These are phyloP conservation scores for Loxodonta africana DNA, from an alignment of 2,113 vertebrate genomes.

Conservation along the genomic window DNA sequence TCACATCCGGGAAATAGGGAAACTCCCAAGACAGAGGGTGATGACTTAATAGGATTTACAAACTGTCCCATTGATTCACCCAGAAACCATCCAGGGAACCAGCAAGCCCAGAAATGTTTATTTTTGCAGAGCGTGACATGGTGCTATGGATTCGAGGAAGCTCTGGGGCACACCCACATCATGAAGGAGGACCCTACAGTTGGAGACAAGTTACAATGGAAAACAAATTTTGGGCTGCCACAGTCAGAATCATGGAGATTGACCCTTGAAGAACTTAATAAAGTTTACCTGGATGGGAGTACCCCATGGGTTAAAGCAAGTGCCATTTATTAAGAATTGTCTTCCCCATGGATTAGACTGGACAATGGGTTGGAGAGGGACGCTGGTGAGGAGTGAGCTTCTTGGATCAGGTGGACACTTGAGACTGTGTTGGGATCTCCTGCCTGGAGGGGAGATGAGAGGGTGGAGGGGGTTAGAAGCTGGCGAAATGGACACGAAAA, in stretches of 20 bases:
- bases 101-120: neutral
- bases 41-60: constrained; percentile 21
- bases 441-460: too few species aligned
- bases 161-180: neutral
- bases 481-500: too few species aligned
- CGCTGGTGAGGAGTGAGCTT: too few species aligned
- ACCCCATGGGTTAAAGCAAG: fast-evolving
- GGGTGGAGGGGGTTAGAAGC: too few species aligned
- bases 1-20: constrained; percentile 59
- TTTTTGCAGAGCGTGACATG: neutral
- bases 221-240: neutral
- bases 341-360: too few species aligned
- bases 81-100: neutral
- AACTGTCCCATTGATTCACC: constrained; percentile 37
- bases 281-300: neutral
- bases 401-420: too few species aligned
- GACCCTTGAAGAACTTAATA: neutral
- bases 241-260: fast-evolving
- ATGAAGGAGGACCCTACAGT: neutral
- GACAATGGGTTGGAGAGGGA: too few species aligned
- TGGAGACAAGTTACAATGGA: neutral
- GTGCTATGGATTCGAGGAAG: fast-evolving
- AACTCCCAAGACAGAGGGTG: neutral
- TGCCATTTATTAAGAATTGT: too few species aligned
- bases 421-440: too few species aligned